Base-by-base conservation (phyloP, 2,113 vertebrate species). In the Tetrao urogallus region DNA sequence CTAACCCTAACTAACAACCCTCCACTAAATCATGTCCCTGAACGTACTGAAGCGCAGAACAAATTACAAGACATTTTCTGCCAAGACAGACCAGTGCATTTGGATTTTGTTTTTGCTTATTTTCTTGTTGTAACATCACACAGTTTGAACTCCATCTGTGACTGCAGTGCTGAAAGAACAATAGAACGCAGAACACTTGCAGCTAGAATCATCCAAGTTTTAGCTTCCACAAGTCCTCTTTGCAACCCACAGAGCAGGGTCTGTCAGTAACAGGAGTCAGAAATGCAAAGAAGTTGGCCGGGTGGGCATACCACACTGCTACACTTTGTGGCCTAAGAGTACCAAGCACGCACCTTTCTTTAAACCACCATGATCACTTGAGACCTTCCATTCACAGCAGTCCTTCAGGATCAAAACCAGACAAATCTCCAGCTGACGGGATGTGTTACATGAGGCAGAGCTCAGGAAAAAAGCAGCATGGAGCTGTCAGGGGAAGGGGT, bases 321-420 rank as follows among this genome's bases (percentile, higher is more conserved):
- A 32, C 0, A 7, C 22, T 56, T 43, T 8, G 0, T 0, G 27
- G 61, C 19, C 61, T 13, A 12, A n/a, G 32, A n/a, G 32, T 13
- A 32, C 18, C 16, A 28, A 10, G 52, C 0, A 1, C 0, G 0
- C 22, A 14, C 9, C n/a, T 82, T 74, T 56, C 52, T 30, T 52
- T 12, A 38, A n/a, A 42, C 9, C n/a, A n/a, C 19, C 1, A 1
- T 4, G 25, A 18, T 12, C 72, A 40, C 7, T 1, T 2, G 13
- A 10, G 32, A 66, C 43, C 34, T 36, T 69, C 40, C 4, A 1
- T 40, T 58, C 18, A 10, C 1, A 21, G 47, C 45, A 14, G 13
- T 7, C 43, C 25, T 6, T 28, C 17, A 2, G 61, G 34, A 36
- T 24, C 19, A 20, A 73, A 72, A 4, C 6, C 70, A 27, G 18